These are phyloP conservation scores for Pseudotriccus pelzelni DNA, from an alignment of 2,797 vertebrate species.

Conservation along the genomic window DNA sequence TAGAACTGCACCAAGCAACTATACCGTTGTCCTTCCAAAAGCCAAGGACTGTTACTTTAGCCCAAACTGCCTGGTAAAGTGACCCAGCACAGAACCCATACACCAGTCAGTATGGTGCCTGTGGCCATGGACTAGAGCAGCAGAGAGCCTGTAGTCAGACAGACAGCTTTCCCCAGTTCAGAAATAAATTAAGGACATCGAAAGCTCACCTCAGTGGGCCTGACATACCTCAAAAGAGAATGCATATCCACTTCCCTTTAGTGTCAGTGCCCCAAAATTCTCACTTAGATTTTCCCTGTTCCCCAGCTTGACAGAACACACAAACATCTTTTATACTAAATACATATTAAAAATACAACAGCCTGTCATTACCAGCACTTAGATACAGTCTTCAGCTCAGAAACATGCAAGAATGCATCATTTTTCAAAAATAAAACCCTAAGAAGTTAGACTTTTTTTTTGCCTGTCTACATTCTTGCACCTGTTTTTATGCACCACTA, in stretches of 20 bases:
- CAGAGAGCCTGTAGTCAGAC: fast-evolving
- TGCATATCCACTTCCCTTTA: background rate
- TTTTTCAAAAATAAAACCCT: background rate
- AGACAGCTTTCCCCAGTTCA: background rate
- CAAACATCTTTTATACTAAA: background rate
- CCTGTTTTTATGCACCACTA: background rate
- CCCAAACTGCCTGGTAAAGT: fast-evolving
- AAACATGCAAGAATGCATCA: background rate
- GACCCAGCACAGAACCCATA: background rate
- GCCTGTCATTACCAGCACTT: background rate
- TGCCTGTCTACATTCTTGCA: background rate
- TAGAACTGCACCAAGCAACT: background rate
- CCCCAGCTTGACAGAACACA: fast-evolving
- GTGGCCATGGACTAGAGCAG: background rate
- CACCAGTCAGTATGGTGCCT: background rate
- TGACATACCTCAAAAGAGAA: background rate
- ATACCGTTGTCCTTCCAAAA: fast-evolving
- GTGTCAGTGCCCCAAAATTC: background rate
- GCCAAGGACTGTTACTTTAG: background rate
- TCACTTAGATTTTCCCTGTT: background rate
- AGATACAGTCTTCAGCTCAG: background rate
- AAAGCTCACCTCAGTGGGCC: background rate
- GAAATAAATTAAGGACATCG: background rate
- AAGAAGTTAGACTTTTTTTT: background rate
- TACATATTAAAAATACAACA: background rate